Conservation (phyloP, 1,140 invertebrate genomes). For the Arion vulgaris region DNA sequence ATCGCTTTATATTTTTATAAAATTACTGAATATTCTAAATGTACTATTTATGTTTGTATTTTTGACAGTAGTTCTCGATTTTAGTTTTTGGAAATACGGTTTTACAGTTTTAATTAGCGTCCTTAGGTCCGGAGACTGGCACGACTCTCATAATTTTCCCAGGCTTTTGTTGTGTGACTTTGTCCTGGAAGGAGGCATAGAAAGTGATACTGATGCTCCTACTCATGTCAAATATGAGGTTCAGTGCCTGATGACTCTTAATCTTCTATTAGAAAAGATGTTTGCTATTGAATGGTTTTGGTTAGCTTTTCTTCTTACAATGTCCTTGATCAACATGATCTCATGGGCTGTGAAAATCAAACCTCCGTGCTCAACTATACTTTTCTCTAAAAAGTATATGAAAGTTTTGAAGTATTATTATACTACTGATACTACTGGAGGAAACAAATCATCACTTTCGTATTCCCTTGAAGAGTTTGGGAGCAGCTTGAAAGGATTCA, state of each 20-base stretch:
- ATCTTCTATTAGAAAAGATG: constrained; percentile 75
- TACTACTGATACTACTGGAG: constrained; percentile 28
- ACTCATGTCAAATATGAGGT: constrained; percentile 55
- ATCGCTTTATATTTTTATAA: constrained; percentile 73
- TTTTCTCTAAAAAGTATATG: constrained; percentile 56
- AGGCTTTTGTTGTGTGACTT: constrained; percentile 75
- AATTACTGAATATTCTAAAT: constrained; percentile 74
- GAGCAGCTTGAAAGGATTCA: constrained; percentile 52
- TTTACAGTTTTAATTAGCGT: constrained; percentile 71
- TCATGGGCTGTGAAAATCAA: constrained; percentile 50
- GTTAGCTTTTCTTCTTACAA: constrained; percentile 71
- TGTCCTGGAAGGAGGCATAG: constrained; percentile 56
- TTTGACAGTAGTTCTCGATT: constrained; percentile 73
- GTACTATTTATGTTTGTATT: constrained; percentile 74
- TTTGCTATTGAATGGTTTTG: constrained; percentile 75
- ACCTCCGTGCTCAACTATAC: constrained; percentile 41
- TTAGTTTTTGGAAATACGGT: constrained; percentile 73
- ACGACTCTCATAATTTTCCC: constrained; percentile 71
- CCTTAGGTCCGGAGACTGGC: constrained; percentile 68
- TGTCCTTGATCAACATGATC: constrained; percentile 54
- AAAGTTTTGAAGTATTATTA: constrained; percentile 52
- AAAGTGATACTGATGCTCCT: too few relatives aligned
- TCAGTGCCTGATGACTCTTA: constrained; percentile 74
- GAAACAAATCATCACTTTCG: neutral
- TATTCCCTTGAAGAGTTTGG: constrained; percentile 38